Base-by-base conservation (phyloP, 2,888 invertebrate species). In the Phortica magna region DNA sequence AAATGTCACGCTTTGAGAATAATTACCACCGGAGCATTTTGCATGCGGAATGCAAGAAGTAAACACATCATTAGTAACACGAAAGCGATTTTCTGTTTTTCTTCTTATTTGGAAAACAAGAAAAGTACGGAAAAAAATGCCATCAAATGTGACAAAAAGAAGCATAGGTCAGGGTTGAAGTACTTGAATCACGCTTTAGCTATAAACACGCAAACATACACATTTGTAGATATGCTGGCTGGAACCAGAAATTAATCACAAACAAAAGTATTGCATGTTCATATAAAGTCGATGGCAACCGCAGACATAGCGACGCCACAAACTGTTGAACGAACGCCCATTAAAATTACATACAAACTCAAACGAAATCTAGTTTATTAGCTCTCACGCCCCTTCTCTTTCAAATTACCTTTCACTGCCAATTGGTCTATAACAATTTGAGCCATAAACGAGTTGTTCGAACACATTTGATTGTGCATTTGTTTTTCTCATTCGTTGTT, bases 221-320 rank as follows among this genome's bases (percentile, higher is more conserved):
- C 59, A 67, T 12, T 7, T 2, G 14, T 22, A 55, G 73, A 65
- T 31, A 31, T 31, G 31, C 31, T 31, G 31, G 0, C 31, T 31
- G 31, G 31, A 31, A 31, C 31, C 31, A 31, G 31, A 31, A 31
- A 31, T 31, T 31, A 31, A 31, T 31, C 31, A 31, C 31, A 76
- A 57, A 81, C 75, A 84, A 70, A 76, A 67, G 67, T 76, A 31
- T 76, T 57, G 57, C 31, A 76, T 85, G 82, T 78, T 76, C 55
- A 14, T 57, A 43, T 14, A 48, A 48, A 48, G 10, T 48, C 48
- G 48, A 48, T 7, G 14, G 48, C 48, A 48, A 48, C 48, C 10
- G 48, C 48, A 48, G 48, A 48, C 48, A 48, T 9, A 48, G 48
- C 48, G 48, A 79, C 85, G 76, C 83, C 81, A 81, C 75, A 79